Percentiles rank a stretch among this genome's conserved stretches.
Evolutionary conservation across 2,113 vertebrate genomes (phyloP).

Genomic region (Microtus pennsylvanicus): DNA sequence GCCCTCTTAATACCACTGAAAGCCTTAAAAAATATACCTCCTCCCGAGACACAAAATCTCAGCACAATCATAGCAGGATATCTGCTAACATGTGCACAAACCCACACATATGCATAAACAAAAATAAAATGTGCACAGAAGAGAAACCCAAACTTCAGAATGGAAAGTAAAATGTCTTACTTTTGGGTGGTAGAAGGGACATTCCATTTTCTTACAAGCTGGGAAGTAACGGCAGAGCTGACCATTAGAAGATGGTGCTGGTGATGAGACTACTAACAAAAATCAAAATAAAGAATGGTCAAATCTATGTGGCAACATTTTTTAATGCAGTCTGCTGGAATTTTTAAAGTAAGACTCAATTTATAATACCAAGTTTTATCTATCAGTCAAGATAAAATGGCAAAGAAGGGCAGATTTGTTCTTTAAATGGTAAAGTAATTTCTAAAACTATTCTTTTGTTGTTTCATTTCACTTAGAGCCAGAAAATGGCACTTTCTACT

Average conservation of each 20-base stretch:
- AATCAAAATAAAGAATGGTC: neutral
- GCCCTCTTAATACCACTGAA: neutral
- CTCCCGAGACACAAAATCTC: neutral
- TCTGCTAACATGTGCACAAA: neutral
- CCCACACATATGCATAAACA: neutral
- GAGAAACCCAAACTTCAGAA: neutral
- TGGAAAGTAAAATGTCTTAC: constrained; percentile 85
- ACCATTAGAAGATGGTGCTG: constrained; percentile 78
- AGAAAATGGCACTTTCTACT: neutral
- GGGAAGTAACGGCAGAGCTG: constrained; percentile 95
- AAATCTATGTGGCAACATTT: neutral
- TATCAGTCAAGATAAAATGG: neutral
- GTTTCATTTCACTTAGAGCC: neutral
- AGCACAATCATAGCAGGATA: neutral
- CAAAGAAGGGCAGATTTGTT: neutral
- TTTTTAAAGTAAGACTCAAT: neutral
- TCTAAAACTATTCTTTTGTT: neutral
- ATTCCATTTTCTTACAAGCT: constrained; percentile 97
- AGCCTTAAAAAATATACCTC: neutral
- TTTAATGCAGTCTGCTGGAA: neutral
- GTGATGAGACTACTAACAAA: constrained; percentile 72
- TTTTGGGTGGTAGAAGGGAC: constrained; percentile 97
- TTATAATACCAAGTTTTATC: neutral
- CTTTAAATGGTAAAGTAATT: neutral
- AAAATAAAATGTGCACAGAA: neutral